Evolutionary conservation across 2,797 vertebrate species (phyloP), one percentile per base, ranked within the genome.

Genomic region (Acrossocheilus wenchowensis): DNA sequence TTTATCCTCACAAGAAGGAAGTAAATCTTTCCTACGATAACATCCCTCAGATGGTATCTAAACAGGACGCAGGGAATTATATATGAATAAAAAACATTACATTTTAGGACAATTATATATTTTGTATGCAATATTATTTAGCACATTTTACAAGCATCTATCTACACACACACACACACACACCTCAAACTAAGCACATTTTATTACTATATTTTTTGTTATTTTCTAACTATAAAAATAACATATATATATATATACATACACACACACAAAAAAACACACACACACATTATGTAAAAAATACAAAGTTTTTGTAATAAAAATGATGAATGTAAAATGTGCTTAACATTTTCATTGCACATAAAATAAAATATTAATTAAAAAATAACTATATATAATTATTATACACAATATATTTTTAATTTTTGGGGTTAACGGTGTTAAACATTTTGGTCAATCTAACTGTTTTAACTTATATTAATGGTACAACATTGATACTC

Each of bases 11-110:
- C 98, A 84, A 99, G 95, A 89, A 99, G 95, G 93, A 99, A 99
- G 90, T 99, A 99, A 90, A 99, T 99, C 94, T 99, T 99, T 0
- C 98, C 98, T 7, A 99, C 98, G 80, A 99, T 99, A 62, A 99
- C 98, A 41, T 99, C 98, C 95, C 97, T 99, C 91, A 99, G 94
- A 90, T 99, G 98, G 90, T 99, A 99, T 91, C 98, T 99, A 89
- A 73, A 34, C 5, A 30, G 45, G 83, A 66, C 3, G 4, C 15
- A 19, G 36, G 7, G 41, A 41, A 15, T 39, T 0, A 50, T 17
- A 74, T 48, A 17, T 48, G 2, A 34, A 19, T 19, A 48, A 48
- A 68, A 43, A 43, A 69, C 0, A 39, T 36, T 5, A 1, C 0
- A 12, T 43, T 43, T 19, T 72, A 72, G 5, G 39, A 43, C 11